phyloP scores from a whole-genome alignment of 2,113 vertebrate genomes.

The Muntiacus muntjak region DNA sequence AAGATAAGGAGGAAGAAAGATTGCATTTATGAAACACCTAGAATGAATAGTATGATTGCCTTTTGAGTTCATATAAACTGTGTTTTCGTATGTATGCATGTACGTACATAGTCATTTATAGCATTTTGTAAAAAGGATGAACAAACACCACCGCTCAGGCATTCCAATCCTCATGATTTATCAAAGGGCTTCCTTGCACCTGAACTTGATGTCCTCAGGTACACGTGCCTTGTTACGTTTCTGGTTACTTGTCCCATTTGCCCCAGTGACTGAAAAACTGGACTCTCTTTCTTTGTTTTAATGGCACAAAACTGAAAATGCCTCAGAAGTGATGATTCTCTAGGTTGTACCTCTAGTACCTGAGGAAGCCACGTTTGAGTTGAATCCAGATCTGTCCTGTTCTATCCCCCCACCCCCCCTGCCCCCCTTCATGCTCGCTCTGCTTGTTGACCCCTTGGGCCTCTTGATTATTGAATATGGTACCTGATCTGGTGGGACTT shows the following conservation, averaged over 20 bases:
- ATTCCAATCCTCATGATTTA: not conserved
- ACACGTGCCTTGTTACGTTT: not conserved
- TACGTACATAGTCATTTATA: not conserved
- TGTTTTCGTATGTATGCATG: not conserved
- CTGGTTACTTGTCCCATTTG: not conserved
- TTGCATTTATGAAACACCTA: not conserved
- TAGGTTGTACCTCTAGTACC: not conserved
- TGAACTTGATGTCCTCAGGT: not conserved
- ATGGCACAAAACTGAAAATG: not conserved
- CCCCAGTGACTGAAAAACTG: not conserved
- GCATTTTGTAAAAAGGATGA: not conserved
- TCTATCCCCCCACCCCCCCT: fast-evolving
- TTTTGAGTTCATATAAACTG: not conserved
- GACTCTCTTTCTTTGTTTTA: not conserved
- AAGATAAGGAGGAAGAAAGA: not conserved
- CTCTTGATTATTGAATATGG: not conserved
- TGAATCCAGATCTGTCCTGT: not conserved
- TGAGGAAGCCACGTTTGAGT: not conserved
- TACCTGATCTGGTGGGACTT: not conserved
- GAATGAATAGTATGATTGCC: not conserved
- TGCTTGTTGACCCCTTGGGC: not conserved
- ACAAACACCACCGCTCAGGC: not conserved
- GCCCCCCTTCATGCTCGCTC: too few relatives aligned
- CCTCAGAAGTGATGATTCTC: not conserved
- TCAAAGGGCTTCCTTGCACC: not conserved